Base-by-base conservation (phyloP, 2,797 vertebrate species). In the Sebastes wilsoni region DNA sequence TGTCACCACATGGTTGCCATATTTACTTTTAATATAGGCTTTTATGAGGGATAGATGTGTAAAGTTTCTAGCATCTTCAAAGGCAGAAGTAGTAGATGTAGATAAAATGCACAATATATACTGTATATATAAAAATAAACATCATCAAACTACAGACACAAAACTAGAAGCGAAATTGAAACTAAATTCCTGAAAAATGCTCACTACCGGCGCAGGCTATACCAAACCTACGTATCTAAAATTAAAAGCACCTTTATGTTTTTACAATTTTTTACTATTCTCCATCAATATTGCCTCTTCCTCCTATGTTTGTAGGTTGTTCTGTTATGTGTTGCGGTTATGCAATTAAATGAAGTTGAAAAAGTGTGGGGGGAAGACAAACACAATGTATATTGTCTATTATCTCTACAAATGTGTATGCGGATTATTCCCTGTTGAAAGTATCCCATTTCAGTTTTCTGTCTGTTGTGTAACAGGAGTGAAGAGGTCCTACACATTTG, bases 401-500 rank as follows among this genome's bases (percentile, higher is more conserved):
- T 75, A 32, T 8, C 28, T 71, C 10, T 72, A 30, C 12, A 25
- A 32, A 42, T 28, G 23, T 66, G 16, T 61, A 28, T 11, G 18
- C 2, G 9, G 6, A 32, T 73, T 28, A 56, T n/a, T 65, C 13
- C n/a, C 34, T 34, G 13, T 73, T 62, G 20, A 64, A 66, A 4
- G 32, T 49, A 22, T 56, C 25, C 5, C 1, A 32, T 76, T 75
- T 66, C 20, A 36, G 13, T 64, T 69, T 70, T 82, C 8, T 76
- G 56, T 28, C 28, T 88, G 18, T 79, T 79, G 32, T 87, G 36
- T 75, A 30, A 55, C 85, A 98, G 97, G 97, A 58, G 95, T 97
- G 77, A 97, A 97, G 82, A 95, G 97, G 46, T 98, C 97, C 7
- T 98, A 98, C 65, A 97, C 97, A 7, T 98, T 98, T 72, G 97